Evolutionary conservation across 2,888 invertebrate species (phyloP).

Genomic region (Leucophenga maculata): DNA sequence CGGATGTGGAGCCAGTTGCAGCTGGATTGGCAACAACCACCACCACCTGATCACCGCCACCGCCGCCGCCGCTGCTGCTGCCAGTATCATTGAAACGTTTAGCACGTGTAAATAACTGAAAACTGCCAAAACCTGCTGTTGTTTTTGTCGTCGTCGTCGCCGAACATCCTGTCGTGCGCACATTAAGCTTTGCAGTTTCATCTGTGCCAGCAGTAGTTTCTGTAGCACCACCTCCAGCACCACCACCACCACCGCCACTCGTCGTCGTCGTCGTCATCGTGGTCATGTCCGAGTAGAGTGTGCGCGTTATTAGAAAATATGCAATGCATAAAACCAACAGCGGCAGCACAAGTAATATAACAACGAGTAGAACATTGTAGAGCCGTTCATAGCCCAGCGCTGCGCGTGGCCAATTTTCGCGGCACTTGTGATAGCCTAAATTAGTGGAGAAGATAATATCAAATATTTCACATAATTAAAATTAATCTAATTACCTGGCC

Average conservation of each 20-base stretch:
- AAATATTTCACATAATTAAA: neutral
- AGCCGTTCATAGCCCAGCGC: slow-evolving; percentile 75
- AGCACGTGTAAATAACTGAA: neutral
- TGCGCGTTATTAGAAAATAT: slow-evolving; percentile 75
- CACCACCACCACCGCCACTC: too few species aligned
- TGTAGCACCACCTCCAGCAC: neutral
- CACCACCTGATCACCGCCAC: neutral
- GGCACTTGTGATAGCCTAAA: slow-evolving; percentile 77
- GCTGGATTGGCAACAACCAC: neutral
- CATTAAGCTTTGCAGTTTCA: too few species aligned
- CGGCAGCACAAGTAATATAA: slow-evolving; percentile 79
- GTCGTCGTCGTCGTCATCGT: too few species aligned
- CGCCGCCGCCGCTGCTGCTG: too few species aligned
- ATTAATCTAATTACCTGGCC: slow-evolving; percentile 53
- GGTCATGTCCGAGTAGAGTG: slow-evolving; percentile 68
- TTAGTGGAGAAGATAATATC: neutral
- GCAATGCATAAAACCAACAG: slow-evolving; percentile 77
- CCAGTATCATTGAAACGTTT: neutral
- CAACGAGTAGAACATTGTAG: slow-evolving; percentile 78
- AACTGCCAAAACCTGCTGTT: neutral
- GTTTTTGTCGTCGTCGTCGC: slow-evolving; percentile 33
- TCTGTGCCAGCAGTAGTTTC: neutral
- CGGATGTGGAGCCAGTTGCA: slow-evolving; percentile 24
- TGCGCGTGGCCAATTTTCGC: slow-evolving; percentile 76
- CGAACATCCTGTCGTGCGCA: neutral